Evolutionary conservation across 1,140 invertebrate species (phyloP).

Genomic region (Apis florea): DNA sequence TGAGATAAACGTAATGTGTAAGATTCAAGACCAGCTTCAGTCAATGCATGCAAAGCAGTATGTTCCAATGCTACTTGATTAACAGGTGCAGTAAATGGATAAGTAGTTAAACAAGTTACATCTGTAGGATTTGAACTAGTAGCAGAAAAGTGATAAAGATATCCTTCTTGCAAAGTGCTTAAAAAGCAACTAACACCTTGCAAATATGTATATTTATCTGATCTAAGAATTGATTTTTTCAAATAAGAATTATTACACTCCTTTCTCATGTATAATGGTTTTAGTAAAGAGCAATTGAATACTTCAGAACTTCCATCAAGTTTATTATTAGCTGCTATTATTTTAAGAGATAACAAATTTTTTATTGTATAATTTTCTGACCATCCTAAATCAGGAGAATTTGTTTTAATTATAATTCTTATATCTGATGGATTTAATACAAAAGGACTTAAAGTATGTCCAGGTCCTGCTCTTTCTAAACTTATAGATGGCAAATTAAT

Average conservation of each 20-base stretch:
- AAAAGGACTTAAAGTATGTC: conserved; percentile 71
- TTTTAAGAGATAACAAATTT: conserved; percentile 72
- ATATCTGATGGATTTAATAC: conserved; percentile 72
- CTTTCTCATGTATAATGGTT: conserved; percentile 75
- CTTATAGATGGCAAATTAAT: conserved; percentile 73
- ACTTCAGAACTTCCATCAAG: conserved; percentile 65
- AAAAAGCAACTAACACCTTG: conserved; percentile 79
- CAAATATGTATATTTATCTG: conserved; percentile 73
- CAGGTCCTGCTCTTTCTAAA: conserved; percentile 70
- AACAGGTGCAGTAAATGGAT: conserved; percentile 87
- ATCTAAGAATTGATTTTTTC: conserved; percentile 76
- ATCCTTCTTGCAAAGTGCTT: conserved; percentile 82
- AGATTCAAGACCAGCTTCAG: conserved; percentile 88
- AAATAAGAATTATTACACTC: conserved; percentile 62
- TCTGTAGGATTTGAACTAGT: conserved; percentile 61
- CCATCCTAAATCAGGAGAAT: conserved; percentile 76
- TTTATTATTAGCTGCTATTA: conserved; percentile 60
- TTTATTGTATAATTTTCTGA: conserved; percentile 77
- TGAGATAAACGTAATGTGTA: conserved; percentile 87
- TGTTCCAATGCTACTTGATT: conserved; percentile 85
- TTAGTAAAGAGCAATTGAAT: conserved; percentile 74
- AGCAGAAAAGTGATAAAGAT: conserved; percentile 81
- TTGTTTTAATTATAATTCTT: conserved; percentile 75
- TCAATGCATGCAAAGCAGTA: conserved; percentile 87
- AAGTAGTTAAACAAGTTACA: conserved; percentile 77